These are phyloP conservation scores for Oostethus manadensis DNA, from an alignment of 2,113 vertebrate genomes.

Conservation along the genomic window DNA sequence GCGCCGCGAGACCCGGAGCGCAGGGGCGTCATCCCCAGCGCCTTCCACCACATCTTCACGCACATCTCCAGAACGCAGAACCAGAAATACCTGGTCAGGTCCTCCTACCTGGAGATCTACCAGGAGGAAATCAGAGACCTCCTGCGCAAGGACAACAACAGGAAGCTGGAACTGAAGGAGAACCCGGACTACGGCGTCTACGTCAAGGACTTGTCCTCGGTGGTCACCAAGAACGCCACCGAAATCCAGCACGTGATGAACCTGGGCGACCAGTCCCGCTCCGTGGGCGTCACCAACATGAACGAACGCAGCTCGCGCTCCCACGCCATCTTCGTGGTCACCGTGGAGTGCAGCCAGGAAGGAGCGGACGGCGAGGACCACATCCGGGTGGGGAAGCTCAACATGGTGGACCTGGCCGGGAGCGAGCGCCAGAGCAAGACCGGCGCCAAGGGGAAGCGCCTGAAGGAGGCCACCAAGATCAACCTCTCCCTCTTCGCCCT, in stretches of 20 bases:
- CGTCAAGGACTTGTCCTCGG: constrained; percentile 89
- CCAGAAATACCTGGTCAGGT: constrained; percentile 92
- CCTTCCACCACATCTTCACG: constrained; percentile 94
- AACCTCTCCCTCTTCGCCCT: constrained; percentile 92
- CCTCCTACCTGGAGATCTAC: constrained; percentile 97
- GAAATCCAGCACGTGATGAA: constrained; percentile 97
- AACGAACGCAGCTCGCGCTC: constrained; percentile 93
- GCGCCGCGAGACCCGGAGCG: constrained; percentile 79
- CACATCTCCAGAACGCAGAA: constrained; percentile 94
- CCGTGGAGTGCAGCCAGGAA: constrained; percentile 87
- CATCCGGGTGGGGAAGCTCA: constrained; percentile 94
- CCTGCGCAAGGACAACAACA: constrained; percentile 86
- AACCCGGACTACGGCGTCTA: constrained; percentile 86
- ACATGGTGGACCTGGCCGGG: constrained; percentile 93
- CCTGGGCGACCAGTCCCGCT: constrained; percentile 86
- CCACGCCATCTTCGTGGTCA: constrained; percentile 90
- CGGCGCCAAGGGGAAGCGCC: constrained; percentile 77
- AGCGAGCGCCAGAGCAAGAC: constrained; percentile 91
- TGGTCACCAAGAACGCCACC: constrained; percentile 91
- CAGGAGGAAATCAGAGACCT: constrained; percentile 94
- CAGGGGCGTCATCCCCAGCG: constrained; percentile 84
- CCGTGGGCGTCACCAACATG: constrained; percentile 91
- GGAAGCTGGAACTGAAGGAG: constrained; percentile 90
- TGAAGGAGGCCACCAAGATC: constrained; percentile 93
- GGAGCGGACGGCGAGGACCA: constrained; percentile 87